Percentiles rank a stretch among this genome's conserved stretches.
phyloP scores from a whole-genome alignment of 2,113 vertebrate species.

The Thoracochromis brauschi region DNA sequence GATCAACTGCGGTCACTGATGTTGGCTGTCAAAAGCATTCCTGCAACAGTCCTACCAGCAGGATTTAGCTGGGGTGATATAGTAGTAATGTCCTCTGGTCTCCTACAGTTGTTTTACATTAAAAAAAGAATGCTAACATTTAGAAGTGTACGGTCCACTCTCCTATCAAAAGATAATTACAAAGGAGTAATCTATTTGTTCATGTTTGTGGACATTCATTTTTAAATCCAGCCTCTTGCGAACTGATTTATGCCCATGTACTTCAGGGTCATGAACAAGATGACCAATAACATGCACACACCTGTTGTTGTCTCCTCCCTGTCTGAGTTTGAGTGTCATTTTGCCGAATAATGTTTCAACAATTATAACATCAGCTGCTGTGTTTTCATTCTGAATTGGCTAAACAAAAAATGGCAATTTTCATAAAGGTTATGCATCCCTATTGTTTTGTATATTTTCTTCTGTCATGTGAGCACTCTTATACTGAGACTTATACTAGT shows the following conservation, averaged over 20 bases:
- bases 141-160: neutral
- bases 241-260: neutral
- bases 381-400: neutral
- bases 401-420: neutral
- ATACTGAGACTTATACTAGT: too few species aligned
- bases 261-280: neutral
- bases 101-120: neutral
- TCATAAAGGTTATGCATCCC: neutral
- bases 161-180: neutral
- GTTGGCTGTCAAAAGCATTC: too few species aligned
- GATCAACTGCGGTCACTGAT: too few species aligned
- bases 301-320: neutral
- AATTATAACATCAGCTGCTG: neutral
- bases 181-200: neutral
- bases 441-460: neutral
- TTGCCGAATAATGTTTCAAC: neutral
- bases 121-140: neutral
- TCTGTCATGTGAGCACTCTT: neutral
- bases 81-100: neutral
- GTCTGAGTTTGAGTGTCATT: neutral
- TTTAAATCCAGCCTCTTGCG: rapidly evolving
- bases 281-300: neutral
- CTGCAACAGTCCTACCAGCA: too few species aligned
- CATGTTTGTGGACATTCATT: neutral
- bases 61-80: too few species aligned